Base-by-base conservation (phyloP, 2,113 vertebrate species). In the Leptodactylus fuscus region DNA sequence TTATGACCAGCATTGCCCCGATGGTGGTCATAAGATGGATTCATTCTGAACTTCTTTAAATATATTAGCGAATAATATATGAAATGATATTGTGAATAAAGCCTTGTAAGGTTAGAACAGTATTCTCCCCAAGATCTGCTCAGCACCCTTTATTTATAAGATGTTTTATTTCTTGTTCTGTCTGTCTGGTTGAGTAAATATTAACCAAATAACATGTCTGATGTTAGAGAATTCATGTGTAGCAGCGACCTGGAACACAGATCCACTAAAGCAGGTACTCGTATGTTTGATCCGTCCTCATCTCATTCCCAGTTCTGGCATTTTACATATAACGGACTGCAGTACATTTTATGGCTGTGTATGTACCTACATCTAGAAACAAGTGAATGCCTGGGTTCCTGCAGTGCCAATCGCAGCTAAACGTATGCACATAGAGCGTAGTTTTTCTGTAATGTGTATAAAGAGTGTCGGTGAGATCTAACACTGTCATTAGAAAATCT, bases 361-460 rank as follows among this genome's bases (percentile, higher is more conserved):
- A 29, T 74, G 62, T 67, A 36, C 16, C 62, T 20, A 36, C 10
- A 22, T 5, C 12, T 65, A 65, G 13, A 32, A 65, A 65, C 53
- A 62, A 9, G 5, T 32, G 18, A 71, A 73, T 73, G 16, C 71
- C 81, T 41, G 11, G 44, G 20, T 53, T 36, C 32, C 34, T 62
- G 38, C 65, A 32, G 82, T 83, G 82, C 82, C 70, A 83, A 83
- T 76, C 36, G 41, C 18, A 29, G 70, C 51, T 51, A 46, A 49
- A 8, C 4, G 11, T 74, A 27, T 55, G 34, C n/a, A 46, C 9
- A 24, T 58, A 18, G 49, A 83, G 22, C 22, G 41, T 44, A n/a
- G 16, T 13, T 18, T 58, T 58, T 11, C 16, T 44, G 41, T 82
- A 20, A 46, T 32, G 38, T 46, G 51, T 48, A 36, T 82, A 82